Evolutionary conservation across 2,888 invertebrate species (phyloP).

Genomic region (Nymphalis urticae): DNA sequence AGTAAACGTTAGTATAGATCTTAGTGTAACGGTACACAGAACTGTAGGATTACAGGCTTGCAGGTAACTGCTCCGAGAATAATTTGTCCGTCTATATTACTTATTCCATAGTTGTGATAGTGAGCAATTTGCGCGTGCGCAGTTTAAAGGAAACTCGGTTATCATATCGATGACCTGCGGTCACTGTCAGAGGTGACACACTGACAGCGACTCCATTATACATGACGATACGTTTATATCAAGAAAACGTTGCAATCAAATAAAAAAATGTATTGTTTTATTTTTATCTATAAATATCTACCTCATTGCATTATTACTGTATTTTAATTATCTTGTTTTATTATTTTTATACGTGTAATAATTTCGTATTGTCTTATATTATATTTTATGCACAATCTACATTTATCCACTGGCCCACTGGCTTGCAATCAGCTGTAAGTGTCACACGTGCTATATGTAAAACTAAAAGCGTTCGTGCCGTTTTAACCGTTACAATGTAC

Average conservation of each 20-base stretch:
- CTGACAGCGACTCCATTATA: conserved; percentile 38
- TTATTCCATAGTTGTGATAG: conserved; percentile 10
- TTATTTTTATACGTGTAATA: not conserved
- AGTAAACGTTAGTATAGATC: conserved; percentile 17
- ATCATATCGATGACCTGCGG: conserved; percentile 62
- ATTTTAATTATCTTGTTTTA: not conserved
- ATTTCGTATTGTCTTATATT: not conserved
- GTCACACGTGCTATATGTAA: conserved; percentile 43
- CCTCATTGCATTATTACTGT: not conserved
- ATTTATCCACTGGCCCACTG: conserved; percentile 12
- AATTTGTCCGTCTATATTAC: conserved; percentile 21
- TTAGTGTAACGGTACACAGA: conserved; percentile 36
- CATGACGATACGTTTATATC: conserved; percentile 40
- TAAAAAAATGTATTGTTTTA: too few relatives aligned
- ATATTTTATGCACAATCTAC: conserved; percentile 18
- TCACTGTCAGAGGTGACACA: conserved; percentile 45
- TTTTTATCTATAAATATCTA: too few relatives aligned
- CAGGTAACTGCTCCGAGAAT: conserved; percentile 31
- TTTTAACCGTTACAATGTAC: conserved; percentile 77
- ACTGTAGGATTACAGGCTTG: conserved; percentile 30
- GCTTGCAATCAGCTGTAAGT: conserved; percentile 34
- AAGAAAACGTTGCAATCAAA: not conserved
- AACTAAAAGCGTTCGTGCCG: conserved; percentile 57
- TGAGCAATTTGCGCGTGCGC: conserved; percentile 31
- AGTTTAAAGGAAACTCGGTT: conserved; percentile 55